A percentile compares a stretch with the other conserved stretches of the same genome.
Conservation (phyloP, 2,888 invertebrate species). For the Hirudinaria manillensis region DNA sequence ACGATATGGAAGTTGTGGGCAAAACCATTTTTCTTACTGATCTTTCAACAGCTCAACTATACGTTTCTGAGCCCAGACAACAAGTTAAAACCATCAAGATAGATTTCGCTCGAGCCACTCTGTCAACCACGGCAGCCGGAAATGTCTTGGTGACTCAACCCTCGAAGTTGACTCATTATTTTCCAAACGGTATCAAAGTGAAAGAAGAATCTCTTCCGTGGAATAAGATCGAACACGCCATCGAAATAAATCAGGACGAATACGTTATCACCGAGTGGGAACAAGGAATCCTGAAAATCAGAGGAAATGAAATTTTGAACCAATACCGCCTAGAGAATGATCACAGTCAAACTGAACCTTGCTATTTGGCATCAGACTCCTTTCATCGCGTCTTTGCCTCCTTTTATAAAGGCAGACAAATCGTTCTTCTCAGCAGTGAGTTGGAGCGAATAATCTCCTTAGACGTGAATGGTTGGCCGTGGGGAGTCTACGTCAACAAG, state of each 20-base stretch:
- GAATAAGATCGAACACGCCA: neutral
- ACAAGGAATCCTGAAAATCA: neutral
- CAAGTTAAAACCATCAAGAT: too few relatives aligned
- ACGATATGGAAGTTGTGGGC: too few relatives aligned
- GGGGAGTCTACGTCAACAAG: neutral
- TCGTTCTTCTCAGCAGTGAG: neutral
- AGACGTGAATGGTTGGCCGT: slow-evolving; percentile 1
- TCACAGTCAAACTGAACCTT: neutral
- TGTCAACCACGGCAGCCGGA: too few relatives aligned
- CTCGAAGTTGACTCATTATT: too few relatives aligned
- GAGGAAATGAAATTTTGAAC: neutral
- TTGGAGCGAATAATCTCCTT: neutral
- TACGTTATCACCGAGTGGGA: neutral
- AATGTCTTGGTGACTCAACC: too few relatives aligned
- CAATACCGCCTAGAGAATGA: neutral
- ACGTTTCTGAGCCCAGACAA: too few relatives aligned
- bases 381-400: neutral
- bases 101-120: too few relatives aligned
- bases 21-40: too few relatives aligned
- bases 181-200: too few relatives aligned
- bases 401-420: neutral
- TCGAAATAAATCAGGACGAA: neutral
- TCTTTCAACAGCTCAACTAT: too few relatives aligned
- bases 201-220: too few relatives aligned
- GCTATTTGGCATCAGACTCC: slow-evolving; percentile 5